phyloP scores from a whole-genome alignment of 2,797 vertebrate genomes.

The Delichon dasypus region DNA sequence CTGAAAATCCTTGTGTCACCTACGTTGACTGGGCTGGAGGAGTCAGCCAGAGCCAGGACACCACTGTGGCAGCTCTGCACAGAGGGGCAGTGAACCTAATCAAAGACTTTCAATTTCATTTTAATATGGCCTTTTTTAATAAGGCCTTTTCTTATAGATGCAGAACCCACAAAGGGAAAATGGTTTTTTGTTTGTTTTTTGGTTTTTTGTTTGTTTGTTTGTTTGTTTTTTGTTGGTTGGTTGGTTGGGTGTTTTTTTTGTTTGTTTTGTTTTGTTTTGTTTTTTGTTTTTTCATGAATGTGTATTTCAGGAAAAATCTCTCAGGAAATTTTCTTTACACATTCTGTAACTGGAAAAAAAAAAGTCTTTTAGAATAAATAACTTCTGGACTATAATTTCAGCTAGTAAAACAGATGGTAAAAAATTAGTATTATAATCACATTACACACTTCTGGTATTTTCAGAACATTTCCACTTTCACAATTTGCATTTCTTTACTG shows the following conservation, averaged over 20 bases:
- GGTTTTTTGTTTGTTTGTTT: not conserved
- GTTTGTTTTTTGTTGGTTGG: not conserved
- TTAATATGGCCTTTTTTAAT: not conserved
- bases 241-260: too few species aligned
- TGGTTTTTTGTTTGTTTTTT: not conserved
- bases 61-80: not conserved
- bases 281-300: not conserved
- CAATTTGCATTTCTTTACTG: not conserved
- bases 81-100: not conserved
- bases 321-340: not conserved
- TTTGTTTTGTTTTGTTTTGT: not conserved
- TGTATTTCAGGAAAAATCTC: not conserved
- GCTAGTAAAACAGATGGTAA: not conserved
- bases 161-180: not conserved
- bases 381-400: not conserved
- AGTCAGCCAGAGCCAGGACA: not conserved
- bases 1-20: not conserved
- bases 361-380: not conserved
- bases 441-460: not conserved
- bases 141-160: not conserved
- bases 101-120: not conserved
- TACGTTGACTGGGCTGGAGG: not conserved
- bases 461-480: not conserved
- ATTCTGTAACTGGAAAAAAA: not conserved
- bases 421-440: not conserved